Evolutionary conservation across 2,888 invertebrate genomes (phyloP), one percentile per base, ranked within the genome.

Genomic region (Autographa gamma): DNA sequence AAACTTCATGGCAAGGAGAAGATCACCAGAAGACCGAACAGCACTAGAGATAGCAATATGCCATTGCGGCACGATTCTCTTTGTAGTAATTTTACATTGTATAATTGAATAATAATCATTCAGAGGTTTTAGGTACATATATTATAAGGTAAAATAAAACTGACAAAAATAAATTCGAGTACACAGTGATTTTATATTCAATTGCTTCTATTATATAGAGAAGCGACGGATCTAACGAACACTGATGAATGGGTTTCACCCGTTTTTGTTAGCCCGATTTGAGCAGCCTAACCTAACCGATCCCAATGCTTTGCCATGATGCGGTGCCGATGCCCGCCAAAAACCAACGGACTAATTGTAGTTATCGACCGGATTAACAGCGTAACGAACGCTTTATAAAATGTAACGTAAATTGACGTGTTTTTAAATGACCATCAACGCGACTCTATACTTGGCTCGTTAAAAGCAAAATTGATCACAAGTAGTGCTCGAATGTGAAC

Each of bases 401-500:
- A 7, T n/a, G 18, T 52, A 18, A 52, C 8, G 48, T 52, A 54
- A 19, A 54, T 13, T 19, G 19, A 54, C 13, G 18, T 38, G 19
- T 11, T 54, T 52, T 54, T 54, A 54, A 54, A 8, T 18, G 11
- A 9, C 1, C 48, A n/a, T 48, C n/a, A 19, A 54, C 9, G 54
- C 54, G 19, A 19, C 54, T 11, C 19, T 18, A 18, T 18, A 54
- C 18, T 11, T 7, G 19, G 11, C 19, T 25, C 19, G 54, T 56
- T 56, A 25, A 32, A 14, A n/a, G 8, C 16, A 59, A 25, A 59
- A 32, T 59, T 16, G 48, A 16, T 14, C 63, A 63, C 52, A 63
- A 59, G 58, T 61, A 62, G 56, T 52, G 67, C 54, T 31, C 71
- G 63, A 77, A 71, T 79, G 63, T 60, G 60, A 63, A 59, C 63